These are phyloP conservation scores for Okamejei kenojei DNA, from an alignment of 2,797 vertebrate genomes.

Conservation along the genomic window DNA sequence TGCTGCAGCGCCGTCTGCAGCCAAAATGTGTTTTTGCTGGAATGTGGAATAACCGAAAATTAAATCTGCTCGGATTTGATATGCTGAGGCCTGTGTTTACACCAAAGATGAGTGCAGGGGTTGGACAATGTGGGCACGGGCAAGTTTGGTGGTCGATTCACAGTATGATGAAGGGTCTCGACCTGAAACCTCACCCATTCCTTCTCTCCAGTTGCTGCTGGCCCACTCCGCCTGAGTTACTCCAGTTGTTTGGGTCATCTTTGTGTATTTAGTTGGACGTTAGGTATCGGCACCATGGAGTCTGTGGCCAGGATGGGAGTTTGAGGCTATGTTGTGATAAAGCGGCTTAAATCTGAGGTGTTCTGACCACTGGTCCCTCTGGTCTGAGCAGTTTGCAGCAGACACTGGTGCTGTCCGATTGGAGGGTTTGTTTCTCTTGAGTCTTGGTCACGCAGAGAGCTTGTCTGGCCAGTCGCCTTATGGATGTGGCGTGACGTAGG, in stretches of 20 bases:
- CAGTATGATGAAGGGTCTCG: too few relatives aligned
- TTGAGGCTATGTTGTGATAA: neutral
- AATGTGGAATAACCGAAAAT: neutral
- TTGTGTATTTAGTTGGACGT: neutral
- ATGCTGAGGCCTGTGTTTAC: neutral
- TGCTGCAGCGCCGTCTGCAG: neutral
- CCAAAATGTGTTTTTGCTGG: neutral
- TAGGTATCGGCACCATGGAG: neutral
- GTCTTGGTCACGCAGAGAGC: neutral
- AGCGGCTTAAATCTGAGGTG: too few relatives aligned
- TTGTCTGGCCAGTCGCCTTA: neutral
- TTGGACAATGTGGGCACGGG: neutral
- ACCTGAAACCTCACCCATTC: too few relatives aligned
- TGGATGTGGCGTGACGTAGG: neutral
- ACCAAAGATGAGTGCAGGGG: neutral
- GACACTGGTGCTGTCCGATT: neutral
- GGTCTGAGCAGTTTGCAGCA: too few relatives aligned
- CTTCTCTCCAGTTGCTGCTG: too few relatives aligned
- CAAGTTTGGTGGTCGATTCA: too few relatives aligned
- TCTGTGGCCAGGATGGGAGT: neutral
- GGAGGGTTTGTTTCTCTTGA: too few relatives aligned
- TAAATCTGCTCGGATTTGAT: neutral
- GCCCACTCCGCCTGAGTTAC: too few relatives aligned
- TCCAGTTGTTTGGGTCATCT: too few relatives aligned
- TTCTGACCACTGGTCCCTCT: neutral